Conservation (phyloP, 2,797 vertebrate genomes). For the Thaleichthys pacificus region DNA sequence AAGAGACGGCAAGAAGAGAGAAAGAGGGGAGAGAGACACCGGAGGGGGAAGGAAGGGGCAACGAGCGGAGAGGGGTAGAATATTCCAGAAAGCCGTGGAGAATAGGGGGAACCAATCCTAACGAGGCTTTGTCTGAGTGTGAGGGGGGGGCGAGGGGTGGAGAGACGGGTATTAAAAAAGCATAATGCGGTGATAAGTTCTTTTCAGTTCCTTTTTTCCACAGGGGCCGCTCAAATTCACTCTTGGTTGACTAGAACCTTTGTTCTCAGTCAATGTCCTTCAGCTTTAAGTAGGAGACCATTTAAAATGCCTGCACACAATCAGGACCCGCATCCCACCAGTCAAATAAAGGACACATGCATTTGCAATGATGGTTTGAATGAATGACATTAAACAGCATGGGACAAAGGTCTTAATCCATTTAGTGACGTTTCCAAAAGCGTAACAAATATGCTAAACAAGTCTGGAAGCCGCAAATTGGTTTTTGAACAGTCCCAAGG, state of each 20-base stretch:
- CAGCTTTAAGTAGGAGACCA: slow-evolving; percentile 39
- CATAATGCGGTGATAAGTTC: slow-evolving; percentile 67
- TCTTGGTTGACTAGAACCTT: slow-evolving; percentile 60
- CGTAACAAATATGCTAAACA: slow-evolving; percentile 65
- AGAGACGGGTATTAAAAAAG: slow-evolving; percentile 58
- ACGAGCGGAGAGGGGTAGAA: slow-evolving; percentile 47
- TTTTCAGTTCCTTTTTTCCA: slow-evolving; percentile 60
- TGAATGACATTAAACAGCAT: slow-evolving; percentile 56
- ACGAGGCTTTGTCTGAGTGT: slow-evolving; percentile 65
- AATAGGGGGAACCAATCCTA: slow-evolving; percentile 62
- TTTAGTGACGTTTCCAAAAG: slow-evolving; percentile 57
- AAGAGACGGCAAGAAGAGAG: not conserved
- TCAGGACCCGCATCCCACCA: slow-evolving; percentile 29
- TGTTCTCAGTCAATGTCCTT: slow-evolving; percentile 57
- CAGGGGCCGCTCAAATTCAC: slow-evolving; percentile 58
- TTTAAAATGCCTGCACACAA: slow-evolving; percentile 57
- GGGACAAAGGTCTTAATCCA: slow-evolving; percentile 52
- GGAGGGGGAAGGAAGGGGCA: slow-evolving; percentile 17
- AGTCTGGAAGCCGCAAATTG: slow-evolving; percentile 36
- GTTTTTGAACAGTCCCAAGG: slow-evolving; percentile 50
- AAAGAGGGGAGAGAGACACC: slow-evolving; percentile 2
- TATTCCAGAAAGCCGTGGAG: slow-evolving; percentile 58
- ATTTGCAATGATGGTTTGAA: slow-evolving; percentile 52
- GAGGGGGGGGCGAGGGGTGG: slow-evolving; percentile 40
- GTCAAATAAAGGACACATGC: slow-evolving; percentile 47